Conservation (phyloP, 2,888 invertebrate genomes). For the Tipula helvola region DNA sequence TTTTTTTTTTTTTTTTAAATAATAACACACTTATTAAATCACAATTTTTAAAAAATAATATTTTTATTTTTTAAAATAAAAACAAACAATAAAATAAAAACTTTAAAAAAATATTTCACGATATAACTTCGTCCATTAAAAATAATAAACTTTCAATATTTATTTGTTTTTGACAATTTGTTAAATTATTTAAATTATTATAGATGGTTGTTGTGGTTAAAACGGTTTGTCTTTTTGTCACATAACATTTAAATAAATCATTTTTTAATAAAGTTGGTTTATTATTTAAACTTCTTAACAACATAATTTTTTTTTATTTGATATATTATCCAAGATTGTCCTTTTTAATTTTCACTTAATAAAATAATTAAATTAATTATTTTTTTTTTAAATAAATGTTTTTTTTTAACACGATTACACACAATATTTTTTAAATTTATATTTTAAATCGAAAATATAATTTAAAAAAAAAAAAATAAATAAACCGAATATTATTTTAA, state of each 20-base stretch:
- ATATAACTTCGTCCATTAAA: slow-evolving; percentile 10
- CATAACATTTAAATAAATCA: not conserved
- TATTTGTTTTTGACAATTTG: not conserved
- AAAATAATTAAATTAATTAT: not conserved
- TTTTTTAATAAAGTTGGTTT: not conserved
- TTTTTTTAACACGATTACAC: not conserved
- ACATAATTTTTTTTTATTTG: not conserved
- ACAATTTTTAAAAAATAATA: not conserved
- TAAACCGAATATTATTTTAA: not conserved
- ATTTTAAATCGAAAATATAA: not conserved
- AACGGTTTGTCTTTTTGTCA: not conserved
- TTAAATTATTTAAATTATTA: not conserved
- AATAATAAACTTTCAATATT: not conserved
- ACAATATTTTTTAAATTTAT: not conserved
- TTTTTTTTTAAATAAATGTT: not conserved
- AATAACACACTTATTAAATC: not conserved
- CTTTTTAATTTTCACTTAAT: not conserved
- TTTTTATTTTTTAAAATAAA: not conserved
- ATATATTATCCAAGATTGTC: not conserved
- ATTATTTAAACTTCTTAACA: not conserved
- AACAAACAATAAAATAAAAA: not conserved
- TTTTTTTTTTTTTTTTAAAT: not conserved
- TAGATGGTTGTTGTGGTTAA: not conserved
- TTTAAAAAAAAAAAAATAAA: not conserved
- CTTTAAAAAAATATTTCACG: not conserved